Percentiles rank a stretch among this genome's conserved stretches.
phyloP scores from a whole-genome alignment of 92 coral and sea anemone genomes.

The Virgularia gustaviana region DNA sequence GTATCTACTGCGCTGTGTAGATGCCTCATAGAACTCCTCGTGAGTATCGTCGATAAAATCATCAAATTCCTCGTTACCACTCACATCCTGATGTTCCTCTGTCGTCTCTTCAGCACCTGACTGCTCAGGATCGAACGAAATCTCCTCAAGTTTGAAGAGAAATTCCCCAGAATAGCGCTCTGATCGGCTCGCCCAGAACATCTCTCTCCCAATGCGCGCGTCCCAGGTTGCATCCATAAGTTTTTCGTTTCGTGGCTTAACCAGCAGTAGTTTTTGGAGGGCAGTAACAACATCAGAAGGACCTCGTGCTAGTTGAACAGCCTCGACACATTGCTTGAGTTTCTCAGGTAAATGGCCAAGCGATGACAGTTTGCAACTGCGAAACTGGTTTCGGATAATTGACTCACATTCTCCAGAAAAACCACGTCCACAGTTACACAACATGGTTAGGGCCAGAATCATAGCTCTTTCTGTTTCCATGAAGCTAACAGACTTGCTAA shows the following conservation, averaged over 20 bases:
- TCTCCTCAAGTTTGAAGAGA: constrained; percentile 1
- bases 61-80: background rate
- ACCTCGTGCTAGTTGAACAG: constrained; percentile 39
- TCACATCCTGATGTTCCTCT: background rate
- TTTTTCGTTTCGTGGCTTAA: constrained; percentile 49
- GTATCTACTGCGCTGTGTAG: background rate
- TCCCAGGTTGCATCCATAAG: constrained; percentile 67
- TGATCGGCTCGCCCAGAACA: background rate
- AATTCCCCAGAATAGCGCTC: background rate
- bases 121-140: background rate
- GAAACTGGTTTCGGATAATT: constrained; percentile 43
- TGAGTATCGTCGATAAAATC: background rate
- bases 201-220: background rate
- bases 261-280: constrained; percentile 49
- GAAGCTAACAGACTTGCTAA: constrained; percentile 5
- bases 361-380: constrained; percentile 15
- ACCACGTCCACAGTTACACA: constrained; percentile 80
- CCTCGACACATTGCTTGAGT: constrained; percentile 50
- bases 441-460: constrained; percentile 71
- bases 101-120: background rate
- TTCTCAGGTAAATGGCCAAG: constrained; percentile 42
- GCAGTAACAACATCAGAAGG: constrained; percentile 54
- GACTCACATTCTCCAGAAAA: constrained; percentile 50
- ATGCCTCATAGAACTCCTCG: background rate
- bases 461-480: constrained; percentile 75